phyloP scores from a whole-genome alignment of 2,797 vertebrate genomes.

The Danio aesculapii region DNA sequence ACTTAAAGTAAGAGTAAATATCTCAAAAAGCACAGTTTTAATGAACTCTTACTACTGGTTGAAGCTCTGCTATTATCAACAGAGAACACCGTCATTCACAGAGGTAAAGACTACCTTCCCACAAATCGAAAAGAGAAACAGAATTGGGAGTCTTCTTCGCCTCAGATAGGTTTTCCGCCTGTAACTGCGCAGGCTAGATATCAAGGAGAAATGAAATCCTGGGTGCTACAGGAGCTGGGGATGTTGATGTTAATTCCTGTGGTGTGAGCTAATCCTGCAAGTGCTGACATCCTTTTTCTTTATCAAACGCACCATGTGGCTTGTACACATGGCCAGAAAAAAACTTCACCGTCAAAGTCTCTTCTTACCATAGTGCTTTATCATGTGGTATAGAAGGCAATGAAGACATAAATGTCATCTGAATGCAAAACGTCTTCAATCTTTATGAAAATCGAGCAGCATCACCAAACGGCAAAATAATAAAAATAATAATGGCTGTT shows the following conservation, averaged over 20 bases:
- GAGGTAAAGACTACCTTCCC: constrained; percentile 35
- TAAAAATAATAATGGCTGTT: background rate
- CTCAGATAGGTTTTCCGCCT: constrained; percentile 45
- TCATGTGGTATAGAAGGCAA: constrained; percentile 20
- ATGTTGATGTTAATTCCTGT: constrained; percentile 67
- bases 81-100: constrained; percentile 8
- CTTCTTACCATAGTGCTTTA: constrained; percentile 38
- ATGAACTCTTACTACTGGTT: constrained; percentile 3
- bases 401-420: constrained; percentile 8
- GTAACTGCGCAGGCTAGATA: constrained; percentile 51
- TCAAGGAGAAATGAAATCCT: constrained; percentile 45
- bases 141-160: constrained; percentile 37
- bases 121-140: constrained; percentile 24
- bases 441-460: background rate
- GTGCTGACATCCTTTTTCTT: constrained; percentile 67
- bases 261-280: constrained; percentile 67
- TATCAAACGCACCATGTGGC: constrained; percentile 64
- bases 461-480: background rate
- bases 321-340: constrained; percentile 52
- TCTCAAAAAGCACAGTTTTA: background rate
- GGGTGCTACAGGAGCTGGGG: constrained; percentile 45
- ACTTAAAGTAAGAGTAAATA: background rate
- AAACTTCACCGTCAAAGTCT: constrained; percentile 43
- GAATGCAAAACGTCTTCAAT: constrained; percentile 1
- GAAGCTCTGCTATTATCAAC: constrained; percentile 1